Evolutionary conservation across 2,888 invertebrate species (phyloP).

Genomic region (Harpalus rufipes): DNA sequence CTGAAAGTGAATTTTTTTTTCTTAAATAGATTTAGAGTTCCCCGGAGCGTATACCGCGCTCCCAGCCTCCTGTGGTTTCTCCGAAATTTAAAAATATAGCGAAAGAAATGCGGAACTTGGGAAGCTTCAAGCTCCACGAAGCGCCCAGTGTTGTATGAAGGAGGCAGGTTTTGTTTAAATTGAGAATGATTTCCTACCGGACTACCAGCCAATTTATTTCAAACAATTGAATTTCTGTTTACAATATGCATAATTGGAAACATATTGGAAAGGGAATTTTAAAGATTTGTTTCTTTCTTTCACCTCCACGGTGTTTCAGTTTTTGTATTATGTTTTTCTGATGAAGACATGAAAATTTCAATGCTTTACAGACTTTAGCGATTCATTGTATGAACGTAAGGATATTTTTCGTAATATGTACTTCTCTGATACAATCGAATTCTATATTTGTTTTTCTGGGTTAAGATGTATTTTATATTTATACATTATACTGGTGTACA

Average conservation of each 20-base stretch:
- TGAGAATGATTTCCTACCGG: slow-evolving; percentile 48
- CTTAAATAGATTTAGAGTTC: slow-evolving; percentile 53
- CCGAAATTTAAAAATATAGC: slow-evolving; percentile 47
- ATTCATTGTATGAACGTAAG: background rate
- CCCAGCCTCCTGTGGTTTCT: slow-evolving; percentile 9
- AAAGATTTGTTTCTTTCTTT: slow-evolving; percentile 18
- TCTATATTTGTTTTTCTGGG: too few species aligned
- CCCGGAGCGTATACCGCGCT: slow-evolving; percentile 5
- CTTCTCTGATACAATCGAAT: background rate
- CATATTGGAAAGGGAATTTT: slow-evolving; percentile 40
- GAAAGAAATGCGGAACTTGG: slow-evolving; percentile 41
- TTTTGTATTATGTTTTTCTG: background rate
- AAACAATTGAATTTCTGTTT: slow-evolving; percentile 46
- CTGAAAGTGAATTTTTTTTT: slow-evolving; percentile 57
- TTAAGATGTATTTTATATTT: too few species aligned
- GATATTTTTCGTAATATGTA: background rate
- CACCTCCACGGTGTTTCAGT: background rate
- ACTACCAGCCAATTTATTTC: slow-evolving; percentile 39
- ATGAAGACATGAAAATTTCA: background rate
- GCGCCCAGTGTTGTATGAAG: slow-evolving; percentile 13
- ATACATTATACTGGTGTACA: too few species aligned
- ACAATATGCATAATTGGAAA: slow-evolving; percentile 37
- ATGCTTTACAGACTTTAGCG: background rate
- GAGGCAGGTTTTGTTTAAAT: slow-evolving; percentile 42
- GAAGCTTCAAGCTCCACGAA: background rate